phyloP scores from a whole-genome alignment of 2,113 vertebrate genomes.

The Halichoeres trimaculatus region DNA sequence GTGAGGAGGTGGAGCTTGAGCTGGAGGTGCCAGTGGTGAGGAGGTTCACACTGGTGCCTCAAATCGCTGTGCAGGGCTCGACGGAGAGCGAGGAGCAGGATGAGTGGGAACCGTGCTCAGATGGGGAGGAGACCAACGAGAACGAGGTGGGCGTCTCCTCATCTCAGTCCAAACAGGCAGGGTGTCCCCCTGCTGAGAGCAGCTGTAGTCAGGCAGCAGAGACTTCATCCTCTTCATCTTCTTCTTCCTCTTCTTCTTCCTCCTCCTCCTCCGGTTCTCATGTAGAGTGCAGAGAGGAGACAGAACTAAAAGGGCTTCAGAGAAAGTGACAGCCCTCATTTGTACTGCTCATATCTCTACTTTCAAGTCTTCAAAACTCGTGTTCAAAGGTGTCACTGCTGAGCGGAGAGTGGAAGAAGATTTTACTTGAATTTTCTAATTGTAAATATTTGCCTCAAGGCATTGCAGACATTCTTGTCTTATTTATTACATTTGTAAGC shows the following conservation, averaged over 20 bases:
- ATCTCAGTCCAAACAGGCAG: conserved; percentile 24
- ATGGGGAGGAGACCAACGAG: conserved; percentile 70
- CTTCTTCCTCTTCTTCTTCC: background rate
- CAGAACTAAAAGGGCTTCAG: conserved; percentile 28
- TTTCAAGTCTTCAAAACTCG: conserved; percentile 14
- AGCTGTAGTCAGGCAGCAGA: conserved; percentile 33
- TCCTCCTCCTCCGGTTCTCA: conserved; percentile 18
- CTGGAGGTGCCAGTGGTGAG: conserved; percentile 59
- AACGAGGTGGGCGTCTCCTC: conserved; percentile 4
- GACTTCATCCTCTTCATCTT: background rate
- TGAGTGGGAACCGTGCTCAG: conserved; percentile 83
- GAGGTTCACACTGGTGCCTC: conserved; percentile 83
- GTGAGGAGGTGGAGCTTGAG: conserved; percentile 65
- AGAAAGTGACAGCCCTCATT: conserved; percentile 49
- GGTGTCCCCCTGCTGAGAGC: conserved; percentile 3
- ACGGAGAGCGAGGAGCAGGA: conserved; percentile 86
- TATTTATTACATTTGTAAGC: conserved; percentile 90
- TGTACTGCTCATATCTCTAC: background rate
- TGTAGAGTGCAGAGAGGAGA: conserved; percentile 32
- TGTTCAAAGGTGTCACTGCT: conserved; percentile 18
- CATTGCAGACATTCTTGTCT: conserved; percentile 54
- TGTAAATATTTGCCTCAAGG: conserved; percentile 63
- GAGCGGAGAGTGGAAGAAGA: conserved; percentile 13
- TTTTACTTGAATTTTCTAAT: conserved; percentile 81
- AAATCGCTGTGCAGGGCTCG: conserved; percentile 91